Evolutionary conservation across 2,797 vertebrate species (phyloP), one percentile per base, ranked within the genome.

Genomic region (Prionace glauca): DNA sequence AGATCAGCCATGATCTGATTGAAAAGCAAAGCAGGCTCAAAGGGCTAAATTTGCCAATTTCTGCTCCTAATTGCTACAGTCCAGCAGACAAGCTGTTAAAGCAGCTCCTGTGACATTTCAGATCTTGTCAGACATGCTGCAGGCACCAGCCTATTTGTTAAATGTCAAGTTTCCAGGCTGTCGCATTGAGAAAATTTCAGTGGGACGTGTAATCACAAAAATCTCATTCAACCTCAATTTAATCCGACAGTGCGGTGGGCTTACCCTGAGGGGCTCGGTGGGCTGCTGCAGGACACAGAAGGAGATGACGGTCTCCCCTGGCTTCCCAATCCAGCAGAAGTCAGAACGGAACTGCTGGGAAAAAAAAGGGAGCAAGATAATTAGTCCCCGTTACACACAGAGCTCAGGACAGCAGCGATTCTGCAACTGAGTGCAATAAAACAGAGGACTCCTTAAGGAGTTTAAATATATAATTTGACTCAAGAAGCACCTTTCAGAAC

Each of bases 201-300:
- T 29, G n/a, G 26, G n/a, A 50, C 8, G 2, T 12, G 3, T 29
- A 7, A 62, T 32, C 0, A 32, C 56, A 62, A n/a, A n/a, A 18
- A 90, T 62, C 26, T 60, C 2, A 62, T 5, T 32, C 16, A 88
- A 12, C 24, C 45, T 60, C 26, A 12, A 7, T 14, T 32, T 62
- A 32, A 50, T 16, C 26, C 11, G 5, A 90, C 3, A n/a, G 14
- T 1, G 29, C 29, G 18, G 29, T 18, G n/a, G 8, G 1, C 97
- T 98, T 97, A 99, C 99, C 98, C 97, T 7, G 97, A 97, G 0
- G 98, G 98, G 96, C 98, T 98, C 0, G 98, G 97, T 67, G 98
- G 98, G 95, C 97, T 96, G 96, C 96, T 97, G 65, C 97, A 98
- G 0, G 97, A 97, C 0, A 98, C 98, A 1, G 98, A 98, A 8